These are phyloP conservation scores for Camelus dromedarius DNA, from an alignment of 2,113 vertebrate genomes.

Conservation along the genomic window DNA sequence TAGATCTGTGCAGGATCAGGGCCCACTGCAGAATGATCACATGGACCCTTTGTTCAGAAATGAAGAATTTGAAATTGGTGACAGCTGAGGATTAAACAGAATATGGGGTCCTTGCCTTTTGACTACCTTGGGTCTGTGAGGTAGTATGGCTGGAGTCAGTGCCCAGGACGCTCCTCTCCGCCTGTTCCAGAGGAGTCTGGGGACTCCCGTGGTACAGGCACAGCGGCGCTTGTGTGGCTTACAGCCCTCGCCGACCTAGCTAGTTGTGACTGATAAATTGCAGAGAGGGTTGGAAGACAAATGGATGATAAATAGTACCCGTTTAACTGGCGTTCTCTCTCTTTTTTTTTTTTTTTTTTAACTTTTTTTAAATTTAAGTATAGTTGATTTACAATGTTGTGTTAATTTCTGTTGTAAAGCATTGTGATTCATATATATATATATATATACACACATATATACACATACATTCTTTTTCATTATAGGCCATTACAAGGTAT, in stretches of 20 bases:
- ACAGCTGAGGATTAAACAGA: not conserved
- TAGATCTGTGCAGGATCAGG: not conserved
- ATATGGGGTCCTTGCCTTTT: rapidly evolving
- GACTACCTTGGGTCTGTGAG: not conserved
- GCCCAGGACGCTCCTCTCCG: not conserved
- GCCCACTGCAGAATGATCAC: not conserved
- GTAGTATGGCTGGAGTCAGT: not conserved
- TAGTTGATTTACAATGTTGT: no score
- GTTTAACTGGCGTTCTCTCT: slow-evolving; percentile 13
- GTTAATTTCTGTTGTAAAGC: no score
- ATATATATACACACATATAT: no score
- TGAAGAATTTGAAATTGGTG: not conserved
- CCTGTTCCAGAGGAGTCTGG: not conserved
- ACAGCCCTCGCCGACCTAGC: not conserved
- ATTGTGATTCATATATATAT: no score
- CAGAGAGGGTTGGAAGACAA: not conserved
- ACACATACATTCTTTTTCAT: no score
- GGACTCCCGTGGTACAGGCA: not conserved
- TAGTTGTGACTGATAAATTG: not conserved
- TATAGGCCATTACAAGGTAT: no score
- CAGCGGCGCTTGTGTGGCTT: not conserved
- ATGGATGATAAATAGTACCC: not conserved
- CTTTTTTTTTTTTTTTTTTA: no score
- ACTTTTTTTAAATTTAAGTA: no score
- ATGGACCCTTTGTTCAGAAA: not conserved